phyloP scores from a whole-genome alignment of 2,888 invertebrate genomes.

The Vannuccia rotundouncinata region DNA sequence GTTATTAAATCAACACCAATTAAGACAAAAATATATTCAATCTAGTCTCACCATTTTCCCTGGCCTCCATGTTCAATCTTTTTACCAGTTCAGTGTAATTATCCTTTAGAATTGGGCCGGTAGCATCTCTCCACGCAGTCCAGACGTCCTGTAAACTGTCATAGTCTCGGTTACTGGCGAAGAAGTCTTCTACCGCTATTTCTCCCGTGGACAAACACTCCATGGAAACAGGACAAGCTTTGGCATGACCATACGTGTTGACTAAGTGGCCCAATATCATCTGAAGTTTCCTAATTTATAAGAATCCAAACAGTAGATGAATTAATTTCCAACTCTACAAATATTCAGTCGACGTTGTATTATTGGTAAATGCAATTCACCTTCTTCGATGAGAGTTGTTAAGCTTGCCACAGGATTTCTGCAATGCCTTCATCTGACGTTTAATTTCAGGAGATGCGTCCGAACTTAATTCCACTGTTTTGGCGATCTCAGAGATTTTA shows the following conservation, averaged over 20 bases:
- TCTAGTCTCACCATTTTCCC: constrained; percentile 19
- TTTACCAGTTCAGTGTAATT: constrained; percentile 36
- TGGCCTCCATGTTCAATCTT: constrained; percentile 30
- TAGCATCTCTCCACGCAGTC: constrained; percentile 43
- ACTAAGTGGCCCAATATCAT: not conserved
- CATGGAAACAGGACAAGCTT: not conserved
- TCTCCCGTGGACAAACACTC: constrained; percentile 12
- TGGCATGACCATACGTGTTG: not conserved
- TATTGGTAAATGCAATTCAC: not conserved
- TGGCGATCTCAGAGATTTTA: no score
- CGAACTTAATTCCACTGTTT: no score
- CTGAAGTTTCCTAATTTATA: not conserved
- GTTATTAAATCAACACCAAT: no score
- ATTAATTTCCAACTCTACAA: no score
- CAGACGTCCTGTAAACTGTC: constrained; percentile 42
- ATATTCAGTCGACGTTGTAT: no score
- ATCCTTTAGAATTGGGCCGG: constrained; percentile 41
- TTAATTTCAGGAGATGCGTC: no score
- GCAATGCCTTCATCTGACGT: no score
- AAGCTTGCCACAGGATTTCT: no score
- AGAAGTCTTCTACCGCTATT: constrained; percentile 31
- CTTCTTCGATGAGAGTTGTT: no score
- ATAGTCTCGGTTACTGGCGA: constrained; percentile 41
- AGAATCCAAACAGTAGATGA: not conserved
- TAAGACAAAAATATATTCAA: no score